phyloP scores from a whole-genome alignment of 1,140 invertebrate species.

The Drosophila nasuta region DNA sequence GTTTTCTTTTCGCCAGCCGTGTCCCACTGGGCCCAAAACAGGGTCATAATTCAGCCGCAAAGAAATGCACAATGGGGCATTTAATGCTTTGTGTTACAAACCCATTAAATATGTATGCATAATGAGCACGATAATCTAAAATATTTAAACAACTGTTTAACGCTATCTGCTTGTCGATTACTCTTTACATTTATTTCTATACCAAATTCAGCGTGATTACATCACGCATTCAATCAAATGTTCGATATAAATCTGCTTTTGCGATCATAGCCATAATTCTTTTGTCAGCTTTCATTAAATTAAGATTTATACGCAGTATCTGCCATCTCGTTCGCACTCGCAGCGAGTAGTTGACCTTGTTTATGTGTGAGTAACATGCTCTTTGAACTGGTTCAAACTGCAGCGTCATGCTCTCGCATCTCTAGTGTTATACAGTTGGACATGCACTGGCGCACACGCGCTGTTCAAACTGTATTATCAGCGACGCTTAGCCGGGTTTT shows the following conservation, averaged over 20 bases:
- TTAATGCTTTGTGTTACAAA: conserved; percentile 2
- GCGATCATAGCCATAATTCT: conserved; percentile 7
- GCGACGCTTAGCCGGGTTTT: conserved; percentile 28
- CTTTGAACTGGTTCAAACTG: conserved; percentile 41
- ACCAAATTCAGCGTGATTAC: conserved; percentile 6
- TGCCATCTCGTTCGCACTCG: neutral
- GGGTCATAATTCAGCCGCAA: conserved; percentile 5
- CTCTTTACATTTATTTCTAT: conserved; percentile 3
- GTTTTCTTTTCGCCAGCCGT: neutral
- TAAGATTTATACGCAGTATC: conserved; percentile 4
- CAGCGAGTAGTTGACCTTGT: conserved; percentile 21
- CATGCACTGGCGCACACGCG: neutral
- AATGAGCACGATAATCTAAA: conserved; percentile 6
- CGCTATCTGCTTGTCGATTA: neutral
- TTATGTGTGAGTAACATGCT: neutral
- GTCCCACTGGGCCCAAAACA: neutral
- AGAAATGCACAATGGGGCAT: conserved; percentile 9
- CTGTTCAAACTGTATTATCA: conserved; percentile 70
- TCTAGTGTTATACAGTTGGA: conserved; percentile 24
- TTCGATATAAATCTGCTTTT: neutral
- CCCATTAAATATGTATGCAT: neutral
- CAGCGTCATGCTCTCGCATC: conserved; percentile 16
- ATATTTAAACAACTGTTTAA: neutral
- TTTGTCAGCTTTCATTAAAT: conserved; percentile 15
- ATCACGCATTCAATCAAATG: conserved; percentile 21